These are phyloP conservation scores for Oceanodroma leucorhoa DNA, from an alignment of 2,797 vertebrate species.

Conservation along the genomic window DNA sequence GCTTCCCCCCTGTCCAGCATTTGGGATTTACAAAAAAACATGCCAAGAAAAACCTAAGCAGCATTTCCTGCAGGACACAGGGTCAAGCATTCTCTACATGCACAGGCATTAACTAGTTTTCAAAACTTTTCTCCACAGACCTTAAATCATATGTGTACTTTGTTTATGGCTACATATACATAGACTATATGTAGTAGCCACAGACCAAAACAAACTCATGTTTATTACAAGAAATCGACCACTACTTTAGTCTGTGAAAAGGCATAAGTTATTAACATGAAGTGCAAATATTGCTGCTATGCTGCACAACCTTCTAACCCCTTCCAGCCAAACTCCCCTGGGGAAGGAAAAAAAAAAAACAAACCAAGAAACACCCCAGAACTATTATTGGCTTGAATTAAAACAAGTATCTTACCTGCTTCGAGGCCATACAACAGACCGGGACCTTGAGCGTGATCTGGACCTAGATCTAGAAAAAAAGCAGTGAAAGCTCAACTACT, in stretches of 20 bases:
- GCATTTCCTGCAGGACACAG: not conserved
- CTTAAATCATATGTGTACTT: not conserved
- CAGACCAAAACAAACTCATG: not conserved
- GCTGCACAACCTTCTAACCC: not conserved
- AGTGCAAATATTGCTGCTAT: fast-evolving
- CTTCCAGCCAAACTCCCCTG: not conserved
- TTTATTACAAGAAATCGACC: not conserved
- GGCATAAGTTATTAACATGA: not conserved
- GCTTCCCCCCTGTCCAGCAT: fast-evolving
- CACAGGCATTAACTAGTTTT: not conserved
- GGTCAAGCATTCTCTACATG: not conserved
- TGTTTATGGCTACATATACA: not conserved
- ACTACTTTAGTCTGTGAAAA: not conserved
- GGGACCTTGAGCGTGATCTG: slow-evolving; percentile 77
- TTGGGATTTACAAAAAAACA: not conserved
- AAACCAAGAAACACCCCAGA: not conserved
- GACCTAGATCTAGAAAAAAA: slow-evolving; percentile 74
- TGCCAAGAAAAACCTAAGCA: not conserved
- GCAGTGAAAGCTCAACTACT: not conserved
- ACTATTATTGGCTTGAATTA: not conserved
- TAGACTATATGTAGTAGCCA: fast-evolving
- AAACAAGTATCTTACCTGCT: slow-evolving; percentile 74
- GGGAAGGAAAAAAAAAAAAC: fast-evolving
- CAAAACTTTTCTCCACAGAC: not conserved
- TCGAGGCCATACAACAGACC: slow-evolving; percentile 79